Conservation (phyloP, 2,888 invertebrate genomes). For the Drosophila aldrichi region DNA sequence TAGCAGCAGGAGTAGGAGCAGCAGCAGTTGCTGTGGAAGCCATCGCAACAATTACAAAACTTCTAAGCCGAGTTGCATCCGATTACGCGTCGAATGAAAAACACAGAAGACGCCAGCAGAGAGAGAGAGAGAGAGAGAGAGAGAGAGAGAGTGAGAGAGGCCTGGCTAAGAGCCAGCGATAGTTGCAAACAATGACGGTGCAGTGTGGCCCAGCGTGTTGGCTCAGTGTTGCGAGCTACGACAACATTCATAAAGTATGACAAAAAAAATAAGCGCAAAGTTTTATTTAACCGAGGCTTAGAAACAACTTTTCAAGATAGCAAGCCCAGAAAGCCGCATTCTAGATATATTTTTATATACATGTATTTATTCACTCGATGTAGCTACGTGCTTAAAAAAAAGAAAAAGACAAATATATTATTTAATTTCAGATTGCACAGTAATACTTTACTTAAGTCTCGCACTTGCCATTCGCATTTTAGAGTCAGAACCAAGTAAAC, state of each 20-base stretch:
- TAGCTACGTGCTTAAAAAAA: not conserved
- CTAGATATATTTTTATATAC: not conserved
- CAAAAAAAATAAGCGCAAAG: conserved; percentile 70
- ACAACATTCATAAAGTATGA: conserved; percentile 64
- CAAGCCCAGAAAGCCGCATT: conserved; percentile 6
- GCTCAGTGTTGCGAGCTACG: conserved; percentile 4
- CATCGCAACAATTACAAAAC: conserved; percentile 76
- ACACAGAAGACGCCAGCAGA: not conserved
- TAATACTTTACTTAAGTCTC: not conserved
- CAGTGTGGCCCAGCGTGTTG: not conserved
- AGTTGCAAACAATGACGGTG: conserved; percentile 47
- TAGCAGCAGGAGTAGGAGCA: conserved; percentile 7
- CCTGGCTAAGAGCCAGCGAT: conserved; percentile 25
- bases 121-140: not conserved
- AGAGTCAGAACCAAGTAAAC: not conserved
- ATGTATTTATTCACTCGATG: not conserved
- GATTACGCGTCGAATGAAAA: conserved; percentile 54
- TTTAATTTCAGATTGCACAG: not conserved
- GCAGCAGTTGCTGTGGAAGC: conserved; percentile 47
- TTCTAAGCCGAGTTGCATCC: conserved; percentile 68
- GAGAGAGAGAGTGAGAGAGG: not conserved
- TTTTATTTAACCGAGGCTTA: conserved; percentile 63
- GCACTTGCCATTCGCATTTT: not conserved
- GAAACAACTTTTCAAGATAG: conserved; percentile 16
- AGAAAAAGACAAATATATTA: not conserved